These are phyloP conservation scores for Apostichopus parvimensis DNA, from an alignment of 35 echinoderm and acorn worm species.

Conservation along the genomic window DNA sequence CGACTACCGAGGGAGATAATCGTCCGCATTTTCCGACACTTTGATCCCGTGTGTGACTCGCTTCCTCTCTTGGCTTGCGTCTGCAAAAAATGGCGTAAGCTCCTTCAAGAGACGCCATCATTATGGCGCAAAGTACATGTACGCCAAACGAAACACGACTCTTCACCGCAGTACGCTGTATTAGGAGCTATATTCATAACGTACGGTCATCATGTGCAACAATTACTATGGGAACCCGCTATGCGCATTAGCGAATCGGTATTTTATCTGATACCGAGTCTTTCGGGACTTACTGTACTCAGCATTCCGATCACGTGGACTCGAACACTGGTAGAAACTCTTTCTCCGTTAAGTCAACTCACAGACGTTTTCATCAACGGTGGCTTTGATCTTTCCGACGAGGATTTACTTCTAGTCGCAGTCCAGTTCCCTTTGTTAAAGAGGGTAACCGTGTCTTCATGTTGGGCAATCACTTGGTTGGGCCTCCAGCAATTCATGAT, in stretches of 20 bases:
- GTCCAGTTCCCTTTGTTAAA: slow-evolving; percentile 68
- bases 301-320: slow-evolving; percentile 90
- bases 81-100: slow-evolving; percentile 81
- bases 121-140: slow-evolving; percentile 84
- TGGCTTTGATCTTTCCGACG: slow-evolving; percentile 80
- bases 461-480: slow-evolving; percentile 73
- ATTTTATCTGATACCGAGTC: slow-evolving; percentile 76
- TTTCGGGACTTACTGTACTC: slow-evolving; percentile 66
- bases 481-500: slow-evolving; percentile 71
- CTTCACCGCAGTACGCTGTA: slow-evolving; percentile 43
- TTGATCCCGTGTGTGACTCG: slow-evolving; percentile 77
- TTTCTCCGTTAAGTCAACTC: slow-evolving; percentile 67
- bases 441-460: slow-evolving; percentile 71
- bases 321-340: slow-evolving; percentile 73
- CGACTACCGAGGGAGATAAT: slow-evolving; percentile 80
- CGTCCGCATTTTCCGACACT: slow-evolving; percentile 74
- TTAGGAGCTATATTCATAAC: slow-evolving; percentile 69
- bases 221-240: slow-evolving; percentile 76
- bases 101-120: slow-evolving; percentile 62
- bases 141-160: slow-evolving; percentile 40
- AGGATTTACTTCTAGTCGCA: slow-evolving; percentile 70
- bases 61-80: slow-evolving; percentile 76
- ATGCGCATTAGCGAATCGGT: slow-evolving; percentile 82
- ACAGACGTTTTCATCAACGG: slow-evolving; percentile 86
- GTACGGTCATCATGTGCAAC: slow-evolving; percentile 79